Base-by-base conservation (phyloP, 1,140 invertebrate genomes). In the Mizuhopecten yessoensis region DNA sequence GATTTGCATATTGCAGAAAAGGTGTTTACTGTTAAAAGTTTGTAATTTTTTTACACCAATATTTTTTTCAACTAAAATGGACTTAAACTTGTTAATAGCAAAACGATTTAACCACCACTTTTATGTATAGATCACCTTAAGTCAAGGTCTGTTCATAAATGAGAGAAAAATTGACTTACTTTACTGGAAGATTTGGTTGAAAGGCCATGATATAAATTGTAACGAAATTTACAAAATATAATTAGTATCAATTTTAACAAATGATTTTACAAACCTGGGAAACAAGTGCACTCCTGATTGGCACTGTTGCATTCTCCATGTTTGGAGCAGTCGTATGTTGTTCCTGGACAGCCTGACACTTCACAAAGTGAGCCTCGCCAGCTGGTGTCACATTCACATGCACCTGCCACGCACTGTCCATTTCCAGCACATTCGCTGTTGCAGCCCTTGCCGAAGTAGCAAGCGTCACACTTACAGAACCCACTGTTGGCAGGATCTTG, bases 271-370 rank as follows among this genome's bases (percentile, higher is more conserved):
- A 91, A 86, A 94, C 94, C 93, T 90, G 93, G 94, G 87, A 93
- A 89, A 89, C 94, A 94, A 11, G 91, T 89, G 89, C 94, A 94
- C 20, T 33, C 39, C 15, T 94, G 93, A 33, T 89, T 75, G 33
- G 92, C 94, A 86, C 91, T 92, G 90, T 94, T 94, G 57, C 94
- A 94, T 0, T 86, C 87, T 15, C 94, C 94, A 57, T 94, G 92
- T 88, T 89, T 39, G 2, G 91, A 91, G 89, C 94, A 94, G 91
- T 94, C 93, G 3, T 91, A 33, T 5, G 23, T 45, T 20, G 49
- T n/a, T 5, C 94, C 94, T 17, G 94, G 94, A 90, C 94, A 94
- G 15, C 93, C 91, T 42, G 87, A 89, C 29, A 94, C 91, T 42
- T 94, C 93, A 90, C 94, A 94, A 45, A 91, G 91, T 33, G 90